Evolutionary conservation across 2,797 vertebrate genomes (phyloP).

Genomic region (Helarctos malayanus): DNA sequence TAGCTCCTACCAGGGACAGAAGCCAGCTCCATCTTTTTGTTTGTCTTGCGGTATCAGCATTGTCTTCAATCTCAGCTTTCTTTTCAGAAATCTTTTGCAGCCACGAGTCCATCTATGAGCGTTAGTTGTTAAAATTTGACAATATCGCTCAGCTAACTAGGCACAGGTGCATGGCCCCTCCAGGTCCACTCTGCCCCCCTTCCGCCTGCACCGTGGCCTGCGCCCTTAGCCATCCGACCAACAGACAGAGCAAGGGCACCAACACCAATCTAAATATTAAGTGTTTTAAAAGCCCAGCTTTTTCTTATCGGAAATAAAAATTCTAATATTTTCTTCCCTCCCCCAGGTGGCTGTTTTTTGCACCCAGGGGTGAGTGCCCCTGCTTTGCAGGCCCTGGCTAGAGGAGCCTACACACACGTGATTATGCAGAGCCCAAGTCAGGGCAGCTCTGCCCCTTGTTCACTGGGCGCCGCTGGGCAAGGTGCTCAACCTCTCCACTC

Average conservation of each 20-base stretch:
- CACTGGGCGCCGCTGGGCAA: no score
- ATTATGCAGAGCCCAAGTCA: background rate
- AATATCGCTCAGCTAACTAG: background rate
- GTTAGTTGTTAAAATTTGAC: background rate
- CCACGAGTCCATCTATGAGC: background rate
- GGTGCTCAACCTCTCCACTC: background rate
- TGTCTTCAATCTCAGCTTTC: background rate
- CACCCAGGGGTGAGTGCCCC: background rate
- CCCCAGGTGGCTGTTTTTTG: background rate
- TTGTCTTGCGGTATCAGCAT: background rate
- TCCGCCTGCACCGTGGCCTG: background rate
- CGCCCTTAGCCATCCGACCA: background rate
- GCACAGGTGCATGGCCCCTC: background rate
- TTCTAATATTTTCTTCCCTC: background rate
- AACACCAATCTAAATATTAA: background rate
- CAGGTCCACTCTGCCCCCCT: background rate
- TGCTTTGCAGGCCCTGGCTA: background rate
- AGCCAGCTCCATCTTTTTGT: background rate
- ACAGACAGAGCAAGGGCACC: background rate
- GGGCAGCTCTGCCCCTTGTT: background rate
- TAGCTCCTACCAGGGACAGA: background rate
- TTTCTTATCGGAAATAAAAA: background rate
- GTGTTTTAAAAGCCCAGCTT: background rate
- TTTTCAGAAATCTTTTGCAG: background rate
- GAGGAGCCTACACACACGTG: background rate